Percentiles rank a stretch among this genome's conserved stretches.
Evolutionary conservation across 2,888 invertebrate genomes (phyloP).

Genomic region (Drosophila acutilabella): DNA sequence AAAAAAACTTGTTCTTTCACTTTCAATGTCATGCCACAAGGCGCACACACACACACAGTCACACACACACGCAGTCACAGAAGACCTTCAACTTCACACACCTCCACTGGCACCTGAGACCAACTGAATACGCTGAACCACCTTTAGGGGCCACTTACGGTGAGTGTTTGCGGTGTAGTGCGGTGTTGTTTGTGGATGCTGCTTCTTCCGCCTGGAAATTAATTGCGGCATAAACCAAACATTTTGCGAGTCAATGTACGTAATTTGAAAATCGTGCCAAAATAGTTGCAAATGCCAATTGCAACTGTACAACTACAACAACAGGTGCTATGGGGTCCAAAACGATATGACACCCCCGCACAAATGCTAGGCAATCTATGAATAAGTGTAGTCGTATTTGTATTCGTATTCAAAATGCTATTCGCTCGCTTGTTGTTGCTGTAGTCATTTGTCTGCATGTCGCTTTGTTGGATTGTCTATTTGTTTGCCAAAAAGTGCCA

Average conservation of each 20-base stretch:
- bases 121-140: conserved; percentile 25
- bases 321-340: conserved; percentile 61
- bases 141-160: conserved; percentile 42
- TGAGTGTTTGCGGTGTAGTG: not conserved
- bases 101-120: conserved; percentile 8
- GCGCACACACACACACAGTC: not conserved
- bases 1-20: conserved; percentile 77
- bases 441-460: conserved; percentile 78
- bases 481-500: conserved; percentile 80
- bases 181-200: conserved; percentile 16
- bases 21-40: conserved; percentile 76
- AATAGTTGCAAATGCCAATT: conserved; percentile 72
- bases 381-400: conserved; percentile 41
- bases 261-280: conserved; percentile 80
- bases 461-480: conserved; percentile 79
- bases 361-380: conserved; percentile 53
- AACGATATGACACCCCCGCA: conserved; percentile 68
- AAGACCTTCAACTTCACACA: conserved; percentile 75
- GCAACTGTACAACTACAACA: conserved; percentile 35
- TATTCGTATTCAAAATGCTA: conserved; percentile 27
- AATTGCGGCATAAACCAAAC: conserved; percentile 80
- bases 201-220: conserved; percentile 78
- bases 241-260: conserved; percentile 80
- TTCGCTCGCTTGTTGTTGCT: conserved; percentile 39
- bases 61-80: conserved; percentile 26